A percentile compares a stretch with the other conserved stretches of the same genome.
These are phyloP conservation scores for Mixornis gularis DNA, from an alignment of 2,113 vertebrate genomes.

Conservation along the genomic window DNA sequence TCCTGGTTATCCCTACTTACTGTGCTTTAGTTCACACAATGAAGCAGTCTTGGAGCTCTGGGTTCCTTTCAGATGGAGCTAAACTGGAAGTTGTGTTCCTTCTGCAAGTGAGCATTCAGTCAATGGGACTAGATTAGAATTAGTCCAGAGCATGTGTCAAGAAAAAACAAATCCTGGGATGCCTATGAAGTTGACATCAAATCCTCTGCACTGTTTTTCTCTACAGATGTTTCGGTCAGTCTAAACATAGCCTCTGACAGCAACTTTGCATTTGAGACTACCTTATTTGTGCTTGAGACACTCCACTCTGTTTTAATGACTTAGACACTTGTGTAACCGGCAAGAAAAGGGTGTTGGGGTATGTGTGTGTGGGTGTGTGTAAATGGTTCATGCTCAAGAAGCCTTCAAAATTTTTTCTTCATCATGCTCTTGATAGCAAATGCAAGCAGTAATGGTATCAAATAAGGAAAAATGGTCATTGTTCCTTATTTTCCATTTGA, in stretches of 20 bases:
- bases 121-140: background rate
- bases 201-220: background rate
- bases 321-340: background rate
- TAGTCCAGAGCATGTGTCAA: background rate
- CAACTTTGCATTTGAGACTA: background rate
- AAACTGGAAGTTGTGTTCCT: constrained; percentile 11
- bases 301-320: background rate
- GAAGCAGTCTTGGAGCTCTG: background rate
- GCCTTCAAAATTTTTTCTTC: background rate
- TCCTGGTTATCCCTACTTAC: constrained; percentile 28
- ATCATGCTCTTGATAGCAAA: background rate
- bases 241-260: background rate
- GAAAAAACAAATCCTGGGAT: background rate
- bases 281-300: background rate
- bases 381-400: background rate
- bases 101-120: constrained; percentile 26
- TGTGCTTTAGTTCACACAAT: background rate
- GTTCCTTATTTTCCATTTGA: background rate
- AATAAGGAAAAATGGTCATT: background rate
- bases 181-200: background rate
- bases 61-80: background rate
- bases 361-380: no score
- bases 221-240: background rate
- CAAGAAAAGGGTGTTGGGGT: background rate
- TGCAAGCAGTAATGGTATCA: background rate